Evolutionary conservation across 92 coral and sea anemone genomes (phyloP), one percentile per base, ranked within the genome.

Genomic region (Blastomussa wellsi): DNA sequence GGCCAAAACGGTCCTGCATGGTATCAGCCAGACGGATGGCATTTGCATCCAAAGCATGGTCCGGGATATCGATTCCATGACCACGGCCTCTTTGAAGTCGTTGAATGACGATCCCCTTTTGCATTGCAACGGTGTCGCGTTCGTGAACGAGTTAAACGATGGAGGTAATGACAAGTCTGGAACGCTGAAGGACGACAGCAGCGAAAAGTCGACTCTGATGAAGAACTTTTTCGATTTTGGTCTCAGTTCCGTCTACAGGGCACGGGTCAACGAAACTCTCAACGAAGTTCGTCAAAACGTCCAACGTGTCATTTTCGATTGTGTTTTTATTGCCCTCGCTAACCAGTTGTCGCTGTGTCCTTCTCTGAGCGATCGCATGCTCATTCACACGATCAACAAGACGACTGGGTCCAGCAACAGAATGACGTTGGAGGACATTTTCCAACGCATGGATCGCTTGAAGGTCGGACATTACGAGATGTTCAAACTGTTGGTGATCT

Each of bases 81-180:
- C 79, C 60, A 74, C 79, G 1, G 79, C 79, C 55, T 74, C 79
- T 33, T 14, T 74, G 19, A 74, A 74, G 60, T 74, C 79, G 20
- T n/a, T 48, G 37, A 74, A 74, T 36, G 79, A 74, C 29, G 79
- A 74, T 74, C 79, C 79, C 29, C 35, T 74, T 6, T 4, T 20
- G 37, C 79, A 74, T n/a, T 74, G 79, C 60, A 44, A 48, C 36
- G 79, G 79, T 8, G 60, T 74, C 39, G 79, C 57, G 29, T 74
- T 74, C 36, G 79, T 47, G 19, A 74, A 74, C 79, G 79, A 74
- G 29, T 48, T 74, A 26, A 72, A 72, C 76, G 76, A 72, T 22
- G 79, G 79, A 28, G 79, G 60, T 11, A 26, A 28, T 22, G 79
- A 74, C 35, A 74, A 74, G 26, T 74, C 79, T n/a, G 55, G 79